phyloP scores from a whole-genome alignment of 2,888 invertebrate species.

The Pachycephus smyrnensis region DNA sequence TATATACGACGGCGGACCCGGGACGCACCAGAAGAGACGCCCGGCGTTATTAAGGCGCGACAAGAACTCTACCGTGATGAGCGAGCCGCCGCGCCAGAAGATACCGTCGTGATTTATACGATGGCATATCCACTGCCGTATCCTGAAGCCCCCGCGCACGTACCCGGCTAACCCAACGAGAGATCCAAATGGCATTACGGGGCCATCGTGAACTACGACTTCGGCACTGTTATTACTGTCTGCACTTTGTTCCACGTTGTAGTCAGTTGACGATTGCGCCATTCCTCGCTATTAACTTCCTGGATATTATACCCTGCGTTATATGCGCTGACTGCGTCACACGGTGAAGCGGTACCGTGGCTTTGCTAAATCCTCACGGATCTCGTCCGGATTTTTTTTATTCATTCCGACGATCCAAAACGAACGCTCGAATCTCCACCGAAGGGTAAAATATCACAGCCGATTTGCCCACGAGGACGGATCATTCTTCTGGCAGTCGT shows the following conservation, averaged over 20 bases:
- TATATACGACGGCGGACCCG: slow-evolving; percentile 25
- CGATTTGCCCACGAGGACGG: slow-evolving; percentile 54
- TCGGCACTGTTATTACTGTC: too few relatives aligned
- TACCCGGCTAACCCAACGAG: background rate
- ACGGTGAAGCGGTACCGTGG: too few relatives aligned
- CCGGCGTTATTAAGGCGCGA: slow-evolving; percentile 66
- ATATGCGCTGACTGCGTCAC: too few relatives aligned
- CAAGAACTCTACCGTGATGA: slow-evolving; percentile 66
- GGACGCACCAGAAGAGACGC: slow-evolving; percentile 50
- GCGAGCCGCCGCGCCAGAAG: slow-evolving; percentile 63
- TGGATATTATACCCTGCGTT: too few relatives aligned
- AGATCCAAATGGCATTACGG: slow-evolving; percentile 3
- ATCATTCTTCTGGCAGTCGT: slow-evolving; percentile 53
- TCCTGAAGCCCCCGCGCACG: too few relatives aligned
- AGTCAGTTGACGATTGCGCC: too few relatives aligned
- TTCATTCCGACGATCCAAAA: too few relatives aligned
- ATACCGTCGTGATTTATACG: slow-evolving; percentile 65
- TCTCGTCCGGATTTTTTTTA: too few relatives aligned
- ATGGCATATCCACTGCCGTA: slow-evolving; percentile 40
- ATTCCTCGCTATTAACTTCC: too few relatives aligned
- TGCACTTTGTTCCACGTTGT: too few relatives aligned
- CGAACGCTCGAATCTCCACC: background rate
- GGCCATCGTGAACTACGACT: background rate
- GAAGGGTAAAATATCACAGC: slow-evolving; percentile 58
- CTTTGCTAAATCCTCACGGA: too few relatives aligned